phyloP scores from a whole-genome alignment of 2,113 vertebrate species.

The Osmerus mordax region DNA sequence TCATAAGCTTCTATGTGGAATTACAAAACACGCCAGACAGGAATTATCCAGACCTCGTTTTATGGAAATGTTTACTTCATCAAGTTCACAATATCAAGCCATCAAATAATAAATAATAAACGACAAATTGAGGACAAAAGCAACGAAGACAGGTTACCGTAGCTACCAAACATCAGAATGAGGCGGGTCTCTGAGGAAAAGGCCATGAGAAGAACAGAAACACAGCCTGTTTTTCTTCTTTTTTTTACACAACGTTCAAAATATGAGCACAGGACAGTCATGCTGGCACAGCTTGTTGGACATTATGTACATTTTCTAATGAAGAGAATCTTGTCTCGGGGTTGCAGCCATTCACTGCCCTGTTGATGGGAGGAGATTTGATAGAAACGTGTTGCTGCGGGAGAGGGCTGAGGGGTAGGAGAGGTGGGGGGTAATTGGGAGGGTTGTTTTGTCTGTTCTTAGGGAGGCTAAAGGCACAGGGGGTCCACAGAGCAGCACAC shows the following conservation, averaged over 20 bases:
- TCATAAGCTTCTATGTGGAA: not conserved
- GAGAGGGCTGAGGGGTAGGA: not conserved
- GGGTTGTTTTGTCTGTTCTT: not conserved
- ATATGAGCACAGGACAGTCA: not conserved
- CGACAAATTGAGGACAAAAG: conserved; percentile 59
- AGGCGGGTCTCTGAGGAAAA: not conserved
- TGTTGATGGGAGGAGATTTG: not conserved
- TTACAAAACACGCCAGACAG: conserved; percentile 3
- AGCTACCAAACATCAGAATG: conserved; percentile 10
- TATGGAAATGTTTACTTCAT: conserved; percentile 86
- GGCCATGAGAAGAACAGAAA: not conserved
- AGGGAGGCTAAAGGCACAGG: conserved; percentile 84
- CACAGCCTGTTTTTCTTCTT: not conserved
- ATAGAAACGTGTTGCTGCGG: not conserved
- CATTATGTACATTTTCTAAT: not conserved
- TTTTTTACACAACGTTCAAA: not conserved
- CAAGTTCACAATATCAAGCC: conserved; percentile 81
- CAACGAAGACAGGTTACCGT: conserved; percentile 20
- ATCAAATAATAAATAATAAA: conserved; percentile 78
- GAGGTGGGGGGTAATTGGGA: not conserved
- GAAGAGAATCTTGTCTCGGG: not conserved
- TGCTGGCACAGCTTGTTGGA: not conserved
- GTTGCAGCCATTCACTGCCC: not conserved
- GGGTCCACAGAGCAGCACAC: conserved; percentile 88
- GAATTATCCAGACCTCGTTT: conserved; percentile 13